These are phyloP conservation scores for Portevinia maculata DNA, from an alignment of 2,888 invertebrate genomes.

Conservation along the genomic window DNA sequence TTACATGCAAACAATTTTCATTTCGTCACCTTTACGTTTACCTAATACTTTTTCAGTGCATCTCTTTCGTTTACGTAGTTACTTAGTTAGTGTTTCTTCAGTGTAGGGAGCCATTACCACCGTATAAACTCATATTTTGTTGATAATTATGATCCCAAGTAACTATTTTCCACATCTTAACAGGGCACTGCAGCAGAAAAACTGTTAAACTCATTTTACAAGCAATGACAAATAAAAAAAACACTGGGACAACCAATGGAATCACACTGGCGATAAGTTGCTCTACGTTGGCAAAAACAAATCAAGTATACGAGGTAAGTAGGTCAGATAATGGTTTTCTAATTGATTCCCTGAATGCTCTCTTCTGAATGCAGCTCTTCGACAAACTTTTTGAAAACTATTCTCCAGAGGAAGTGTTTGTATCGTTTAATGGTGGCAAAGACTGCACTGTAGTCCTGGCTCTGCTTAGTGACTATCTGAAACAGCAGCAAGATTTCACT, in stretches of 20 bases:
- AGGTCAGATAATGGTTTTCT: slow-evolving; percentile 14
- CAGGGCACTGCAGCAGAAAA: slow-evolving; percentile 1
- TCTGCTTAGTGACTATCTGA: slow-evolving; percentile 82
- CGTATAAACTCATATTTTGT: neutral
- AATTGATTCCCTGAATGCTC: slow-evolving; percentile 1
- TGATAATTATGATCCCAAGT: neutral
- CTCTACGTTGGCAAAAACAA: slow-evolving; percentile 18
- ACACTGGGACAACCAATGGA: slow-evolving; percentile 7
- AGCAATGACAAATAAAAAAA: slow-evolving; percentile 56
- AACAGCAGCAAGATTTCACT: slow-evolving; percentile 80
- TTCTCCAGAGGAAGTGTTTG: slow-evolving; percentile 89
- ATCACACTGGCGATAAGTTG: slow-evolving; percentile 13
- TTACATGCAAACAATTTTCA: neutral
- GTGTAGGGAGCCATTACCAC: slow-evolving; percentile 11
- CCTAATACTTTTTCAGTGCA: slow-evolving; percentile 41
- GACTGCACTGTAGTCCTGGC: slow-evolving; percentile 97
- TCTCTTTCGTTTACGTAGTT: slow-evolving; percentile 38
- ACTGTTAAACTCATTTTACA: neutral
- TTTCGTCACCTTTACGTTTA: slow-evolving; percentile 40
- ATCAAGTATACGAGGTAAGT: slow-evolving; percentile 55
- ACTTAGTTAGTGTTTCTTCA: slow-evolving; percentile 31
- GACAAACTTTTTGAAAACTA: slow-evolving; percentile 86
- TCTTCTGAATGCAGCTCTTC: slow-evolving; percentile 85
- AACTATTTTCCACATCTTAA: neutral
- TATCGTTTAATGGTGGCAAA: slow-evolving; percentile 99